These are phyloP conservation scores for Theristicus caerulescens DNA, from an alignment of 2,113 vertebrate genomes.

Conservation along the genomic window DNA sequence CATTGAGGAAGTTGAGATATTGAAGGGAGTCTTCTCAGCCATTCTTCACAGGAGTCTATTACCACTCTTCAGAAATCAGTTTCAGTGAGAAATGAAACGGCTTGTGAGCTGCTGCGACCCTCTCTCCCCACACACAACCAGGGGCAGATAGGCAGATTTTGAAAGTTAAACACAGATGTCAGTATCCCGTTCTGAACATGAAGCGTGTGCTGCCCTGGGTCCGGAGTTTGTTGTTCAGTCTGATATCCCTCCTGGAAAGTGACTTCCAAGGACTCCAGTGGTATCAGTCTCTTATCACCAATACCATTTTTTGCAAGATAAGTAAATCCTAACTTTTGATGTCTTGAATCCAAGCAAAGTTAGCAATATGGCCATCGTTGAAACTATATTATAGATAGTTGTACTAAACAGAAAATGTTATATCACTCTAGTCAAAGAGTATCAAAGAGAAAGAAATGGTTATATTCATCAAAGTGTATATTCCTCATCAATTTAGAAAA, in stretches of 20 bases:
- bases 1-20: neutral
- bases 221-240: neutral
- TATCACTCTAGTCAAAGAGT: neutral
- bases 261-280: neutral
- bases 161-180: neutral
- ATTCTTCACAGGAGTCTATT: neutral
- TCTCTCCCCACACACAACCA: neutral
- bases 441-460: neutral
- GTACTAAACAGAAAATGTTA: neutral
- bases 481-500: neutral
- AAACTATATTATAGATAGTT: neutral
- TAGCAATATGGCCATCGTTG: neutral
- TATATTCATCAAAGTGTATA: neutral
- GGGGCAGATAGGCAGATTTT: fast-evolving
- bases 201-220: neutral
- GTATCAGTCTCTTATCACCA: neutral
- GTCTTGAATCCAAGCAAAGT: neutral
- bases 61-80: neutral
- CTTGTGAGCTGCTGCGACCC: neutral
- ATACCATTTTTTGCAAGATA: neutral
- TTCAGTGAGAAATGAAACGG: neutral
- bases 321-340: neutral
- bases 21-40: neutral
- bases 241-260: neutral
- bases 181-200: neutral